Evolutionary conservation across 2,113 vertebrate species (phyloP).

Genomic region (Colius striatus): DNA sequence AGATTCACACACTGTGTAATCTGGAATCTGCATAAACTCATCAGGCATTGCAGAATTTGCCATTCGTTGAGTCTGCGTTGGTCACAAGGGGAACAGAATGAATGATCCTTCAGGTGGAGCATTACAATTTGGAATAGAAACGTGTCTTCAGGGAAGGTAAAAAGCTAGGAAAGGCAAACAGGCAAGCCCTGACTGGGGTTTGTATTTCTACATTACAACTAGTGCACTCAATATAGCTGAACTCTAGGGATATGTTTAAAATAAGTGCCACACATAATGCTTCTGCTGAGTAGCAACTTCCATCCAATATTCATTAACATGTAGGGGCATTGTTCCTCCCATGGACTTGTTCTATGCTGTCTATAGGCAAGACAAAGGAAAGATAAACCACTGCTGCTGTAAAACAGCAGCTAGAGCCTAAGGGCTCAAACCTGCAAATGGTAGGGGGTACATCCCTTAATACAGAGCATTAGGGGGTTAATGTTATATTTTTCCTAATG

Average conservation of each 20-base stretch:
- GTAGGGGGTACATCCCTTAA: constrained; percentile 32
- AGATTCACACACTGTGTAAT: not conserved
- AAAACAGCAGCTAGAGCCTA: constrained; percentile 20
- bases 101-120: not conserved
- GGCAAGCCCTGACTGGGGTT: not conserved
- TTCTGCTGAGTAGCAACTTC: not conserved
- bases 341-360: not conserved
- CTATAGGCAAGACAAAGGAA: not conserved
- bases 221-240: not conserved
- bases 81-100: not conserved
- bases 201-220: not conserved
- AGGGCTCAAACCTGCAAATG: constrained; percentile 55
- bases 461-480: constrained; percentile 38
- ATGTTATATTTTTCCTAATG: constrained; percentile 48
- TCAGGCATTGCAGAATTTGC: not conserved
- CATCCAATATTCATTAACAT: not conserved
- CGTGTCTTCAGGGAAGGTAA: not conserved
- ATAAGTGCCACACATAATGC: not conserved
- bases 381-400: not conserved
- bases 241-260: not conserved
- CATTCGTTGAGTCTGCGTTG: not conserved
- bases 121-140: not conserved
- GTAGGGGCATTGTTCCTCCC: not conserved
- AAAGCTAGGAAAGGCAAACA: not conserved
- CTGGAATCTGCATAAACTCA: not conserved